Percentiles rank a stretch among this genome's conserved stretches.
These are phyloP conservation scores for Drosophila miranda DNA, from an alignment of 1,140 invertebrate species.

Conservation along the genomic window DNA sequence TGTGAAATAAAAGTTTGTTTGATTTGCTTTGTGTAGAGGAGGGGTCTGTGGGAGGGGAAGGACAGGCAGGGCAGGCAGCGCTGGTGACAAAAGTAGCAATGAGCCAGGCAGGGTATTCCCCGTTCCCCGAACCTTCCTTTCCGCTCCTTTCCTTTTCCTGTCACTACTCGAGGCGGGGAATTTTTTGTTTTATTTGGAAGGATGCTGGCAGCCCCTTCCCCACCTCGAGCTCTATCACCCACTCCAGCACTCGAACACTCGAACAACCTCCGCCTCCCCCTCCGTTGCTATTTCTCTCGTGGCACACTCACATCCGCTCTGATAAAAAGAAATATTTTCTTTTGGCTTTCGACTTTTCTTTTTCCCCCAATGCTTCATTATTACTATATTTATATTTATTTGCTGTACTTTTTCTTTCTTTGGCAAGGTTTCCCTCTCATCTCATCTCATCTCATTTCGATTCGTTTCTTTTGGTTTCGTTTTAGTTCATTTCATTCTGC, in stretches of 20 bases:
- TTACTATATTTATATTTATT: conserved; percentile 80
- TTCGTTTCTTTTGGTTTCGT: conserved; percentile 2
- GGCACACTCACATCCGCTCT: conserved; percentile 80
- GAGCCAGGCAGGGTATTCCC: conserved; percentile 8
- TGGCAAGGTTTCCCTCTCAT: conserved; percentile 26
- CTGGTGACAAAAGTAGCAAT: conserved; percentile 44
- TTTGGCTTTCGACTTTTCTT: conserved; percentile 69
- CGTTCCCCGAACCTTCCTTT: background rate
- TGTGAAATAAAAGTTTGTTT: conserved; percentile 78
- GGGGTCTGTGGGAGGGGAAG: conserved; percentile 3
- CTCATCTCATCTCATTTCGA: conserved; percentile 53
- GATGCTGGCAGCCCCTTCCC: conserved; percentile 25
- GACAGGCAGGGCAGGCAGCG: conserved; percentile 2
- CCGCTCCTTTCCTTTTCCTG: background rate
- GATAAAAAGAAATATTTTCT: conserved; percentile 82
- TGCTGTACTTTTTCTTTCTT: conserved; percentile 55
- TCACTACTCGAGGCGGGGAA: conserved; percentile 33
- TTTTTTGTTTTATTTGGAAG: conserved; percentile 57
- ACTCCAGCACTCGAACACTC: conserved; percentile 9
- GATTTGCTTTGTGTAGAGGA: conserved; percentile 58
- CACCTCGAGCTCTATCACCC: conserved; percentile 21
- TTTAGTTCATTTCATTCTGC: conserved; percentile 67
- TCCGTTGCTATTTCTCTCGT: conserved; percentile 69
- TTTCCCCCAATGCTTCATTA: conserved; percentile 63
- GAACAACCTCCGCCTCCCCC: conserved; percentile 3